Conservation (phyloP, 2,888 invertebrate genomes). For the Nowickia ferox region DNA sequence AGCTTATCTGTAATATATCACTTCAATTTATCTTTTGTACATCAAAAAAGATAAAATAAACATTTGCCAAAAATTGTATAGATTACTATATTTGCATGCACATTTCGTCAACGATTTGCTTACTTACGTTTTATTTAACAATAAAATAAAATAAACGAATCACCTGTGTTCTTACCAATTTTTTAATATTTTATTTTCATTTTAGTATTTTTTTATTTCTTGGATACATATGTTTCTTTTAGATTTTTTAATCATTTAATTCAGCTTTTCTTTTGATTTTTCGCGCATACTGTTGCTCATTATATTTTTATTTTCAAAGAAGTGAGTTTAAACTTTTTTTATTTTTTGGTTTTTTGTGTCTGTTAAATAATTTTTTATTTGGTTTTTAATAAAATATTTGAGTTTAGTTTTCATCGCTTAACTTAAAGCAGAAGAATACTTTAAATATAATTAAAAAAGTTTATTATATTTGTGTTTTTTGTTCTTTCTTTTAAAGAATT, state of each 20-base stretch:
- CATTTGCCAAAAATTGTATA: no score
- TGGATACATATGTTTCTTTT: constrained; percentile 55
- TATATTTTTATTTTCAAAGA: constrained; percentile 53
- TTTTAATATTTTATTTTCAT: constrained; percentile 61
- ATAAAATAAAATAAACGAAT: constrained; percentile 21
- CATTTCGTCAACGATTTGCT: no score
- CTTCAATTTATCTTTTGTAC: no score
- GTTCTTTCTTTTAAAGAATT: constrained; percentile 57
- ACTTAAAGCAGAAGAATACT: constrained; percentile 72
- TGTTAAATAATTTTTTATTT: constrained; percentile 57
- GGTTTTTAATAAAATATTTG: constrained; percentile 66
- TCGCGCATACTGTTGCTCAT: constrained; percentile 62
- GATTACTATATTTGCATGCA: no score
- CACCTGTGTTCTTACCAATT: constrained; percentile 53
- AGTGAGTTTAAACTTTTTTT: constrained; percentile 60
- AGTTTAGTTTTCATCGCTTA: constrained; percentile 64
- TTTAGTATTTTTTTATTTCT: constrained; percentile 47
- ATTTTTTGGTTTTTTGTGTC: constrained; percentile 44
- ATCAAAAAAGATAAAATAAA: no score
- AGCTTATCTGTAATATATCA: no score
- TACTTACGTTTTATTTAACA: constrained; percentile 28
- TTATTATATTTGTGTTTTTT: constrained; percentile 43
- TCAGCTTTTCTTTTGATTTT: constrained; percentile 71
- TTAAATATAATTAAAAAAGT: constrained; percentile 64
- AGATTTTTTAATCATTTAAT: constrained; percentile 60